A percentile compares a stretch with the other conserved stretches of the same genome.
These are phyloP conservation scores for Laspeyria flexula DNA, from an alignment of 2,888 invertebrate genomes.

Conservation along the genomic window DNA sequence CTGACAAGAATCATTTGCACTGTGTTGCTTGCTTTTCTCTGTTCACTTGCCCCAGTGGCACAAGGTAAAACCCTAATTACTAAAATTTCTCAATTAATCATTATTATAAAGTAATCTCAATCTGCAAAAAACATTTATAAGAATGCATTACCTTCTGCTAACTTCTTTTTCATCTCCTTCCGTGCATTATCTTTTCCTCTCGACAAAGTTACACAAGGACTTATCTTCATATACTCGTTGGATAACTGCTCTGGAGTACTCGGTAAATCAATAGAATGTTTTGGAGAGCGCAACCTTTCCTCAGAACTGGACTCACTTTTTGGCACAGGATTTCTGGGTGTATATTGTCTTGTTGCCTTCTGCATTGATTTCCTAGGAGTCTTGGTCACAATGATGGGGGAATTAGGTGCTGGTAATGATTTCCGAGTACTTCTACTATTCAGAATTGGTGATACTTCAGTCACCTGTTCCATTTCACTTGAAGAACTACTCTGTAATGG, in stretches of 20 bases:
- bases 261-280: conserved; percentile 35
- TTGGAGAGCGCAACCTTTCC: conserved; percentile 70
- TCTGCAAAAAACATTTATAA: no score
- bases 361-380: conserved; percentile 38
- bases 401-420: conserved; percentile 25
- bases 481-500: conserved; percentile 28
- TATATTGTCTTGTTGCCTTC: conserved; percentile 29
- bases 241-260: conserved; percentile 66
- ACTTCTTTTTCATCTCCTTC: conserved; percentile 81
- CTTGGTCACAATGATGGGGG: conserved; percentile 20
- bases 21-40: no score
- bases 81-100: no score
- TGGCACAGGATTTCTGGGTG: conserved; percentile 60
- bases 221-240: conserved; percentile 65
- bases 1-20: no score
- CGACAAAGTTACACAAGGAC: conserved; percentile 86
- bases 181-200: conserved; percentile 87
- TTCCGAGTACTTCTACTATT: conserved; percentile 20
- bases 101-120: no score
- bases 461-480: conserved; percentile 39
- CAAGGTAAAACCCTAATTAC: no score
- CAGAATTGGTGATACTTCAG: conserved; percentile 26
- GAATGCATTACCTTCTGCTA: conserved; percentile 74
- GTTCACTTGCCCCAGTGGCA: no score
- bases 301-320: conserved; percentile 74